Base-by-base conservation (phyloP, 2,888 invertebrate genomes). In the Idaea aversata region DNA sequence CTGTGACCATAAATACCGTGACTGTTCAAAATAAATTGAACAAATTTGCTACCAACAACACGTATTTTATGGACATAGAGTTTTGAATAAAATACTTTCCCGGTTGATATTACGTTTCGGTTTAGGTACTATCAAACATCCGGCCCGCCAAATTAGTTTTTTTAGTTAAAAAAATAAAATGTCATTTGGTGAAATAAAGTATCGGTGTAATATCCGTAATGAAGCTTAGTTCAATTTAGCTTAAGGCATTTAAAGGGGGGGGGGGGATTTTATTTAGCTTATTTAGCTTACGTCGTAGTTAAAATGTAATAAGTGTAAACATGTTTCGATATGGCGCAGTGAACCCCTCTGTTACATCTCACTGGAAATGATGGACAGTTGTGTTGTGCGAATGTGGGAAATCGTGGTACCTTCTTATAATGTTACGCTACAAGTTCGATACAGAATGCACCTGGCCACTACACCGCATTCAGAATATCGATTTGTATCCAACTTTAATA, bases 371-470 rank as follows among this genome's bases (percentile, higher is more conserved):
- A 16, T 59, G 34, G 58, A 59, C 25, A 10, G 34, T 59, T 59
- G 59, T 74, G 70, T 74, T 72, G 76, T 75, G 72, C 70, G 77
- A 79, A 72, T 80, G 81, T 82, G 84, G 77, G 82, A 82, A 81
- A 77, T 66, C 10, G 13, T 65, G 65, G 66, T 36, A 36, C 36
- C 6, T 25, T 25, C 25, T 25, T 25, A 36, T 5, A 13, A 10
- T 7, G 47, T 67, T 65, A 10, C 47, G 69, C 59, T 67, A 64
- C 34, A 64, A 71, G 70, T 64, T 64, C 66, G 67, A 70, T 62
- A 69, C 68, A 71, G 63, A 65, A 66, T 75, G 74, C 78, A 80
- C 80, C 82, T 80, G 84, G 78, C 70, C 65, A 72, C 69, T 71
- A 73, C 72, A 71, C 15, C 61, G 10, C 61, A 16, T 60, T 59